Base-by-base conservation (phyloP, 2,797 vertebrate genomes). In the Pygocentrus nattereri region DNA sequence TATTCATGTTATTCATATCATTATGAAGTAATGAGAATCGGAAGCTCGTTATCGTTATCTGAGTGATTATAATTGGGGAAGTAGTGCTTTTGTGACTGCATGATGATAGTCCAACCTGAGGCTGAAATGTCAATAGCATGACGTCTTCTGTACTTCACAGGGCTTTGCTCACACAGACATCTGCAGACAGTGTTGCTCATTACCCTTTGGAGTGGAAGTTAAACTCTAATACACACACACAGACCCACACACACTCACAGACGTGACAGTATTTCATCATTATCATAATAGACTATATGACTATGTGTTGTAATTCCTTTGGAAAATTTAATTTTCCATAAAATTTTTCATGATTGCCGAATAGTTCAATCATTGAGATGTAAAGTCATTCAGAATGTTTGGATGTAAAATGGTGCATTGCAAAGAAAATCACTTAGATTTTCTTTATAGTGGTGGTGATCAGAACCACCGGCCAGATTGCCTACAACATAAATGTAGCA, bases 201-300 rank as follows among this genome's bases (percentile, higher is more conserved):
- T 85, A 85, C 64, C 76, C 80, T 85, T 80, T 85, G 59, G 78
- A 68, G 72, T 58, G 44, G 58, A 59, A 31, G 72, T 64, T 25
- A 31, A 56, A 52, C 5, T 70, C 67, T 65, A 21, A 79, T 34
- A 73, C 65, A 69, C 47, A 41, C 18, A 70, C 21, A 38, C 30
- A 31, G 41, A 65, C 18, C 61, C 44, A 75, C 41, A 19, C 56
- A 64, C 58, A 44, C 47, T 71, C 79, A 18, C 49, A 19, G 8
- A 50, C 18, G 50, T 49, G 47, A 49, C 12, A 10, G 11, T 49
- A 12, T 49, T 10, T 10, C 12, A 49, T 49, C 41, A 61, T 27
- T 23, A 56, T 62, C 62, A 50, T 38, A 38, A 38, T 38, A 38
- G 38, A 44, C 8, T 44, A 44, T 44, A 44, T 44, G 10, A 44